A percentile compares a stretch with the other conserved stretches of the same genome.
These are phyloP conservation scores for Ophiothrix spiculata DNA, from an alignment of 35 echinoderm and acorn worm genomes.

Conservation along the genomic window DNA sequence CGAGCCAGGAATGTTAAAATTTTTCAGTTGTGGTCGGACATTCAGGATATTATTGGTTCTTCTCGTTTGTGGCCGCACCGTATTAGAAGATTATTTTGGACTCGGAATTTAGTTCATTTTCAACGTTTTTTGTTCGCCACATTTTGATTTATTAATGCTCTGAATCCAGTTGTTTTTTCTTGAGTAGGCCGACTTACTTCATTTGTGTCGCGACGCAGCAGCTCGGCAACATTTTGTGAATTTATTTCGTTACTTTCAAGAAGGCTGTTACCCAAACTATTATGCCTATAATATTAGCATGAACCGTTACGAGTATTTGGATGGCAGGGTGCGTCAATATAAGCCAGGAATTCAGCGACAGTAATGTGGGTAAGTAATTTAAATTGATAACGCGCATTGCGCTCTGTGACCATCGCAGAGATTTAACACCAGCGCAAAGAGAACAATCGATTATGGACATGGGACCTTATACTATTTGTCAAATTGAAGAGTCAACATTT, in stretches of 20 bases:
- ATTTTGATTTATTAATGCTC: slow-evolving; percentile 21
- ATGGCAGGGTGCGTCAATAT: slow-evolving; percentile 1
- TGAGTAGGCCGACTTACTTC: slow-evolving; percentile 9
- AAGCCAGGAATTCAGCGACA: background rate
- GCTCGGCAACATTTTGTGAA: background rate
- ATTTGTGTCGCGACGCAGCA: slow-evolving; percentile 17
- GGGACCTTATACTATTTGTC: too few species aligned
- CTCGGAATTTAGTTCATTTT: slow-evolving; percentile 5
- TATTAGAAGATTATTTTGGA: slow-evolving; percentile 37
- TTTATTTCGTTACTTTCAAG: slow-evolving; percentile 19
- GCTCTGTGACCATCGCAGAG: too few species aligned
- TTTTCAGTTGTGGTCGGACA: slow-evolving; percentile 10
- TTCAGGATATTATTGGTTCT: slow-evolving; percentile 14
- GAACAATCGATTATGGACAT: too few species aligned
- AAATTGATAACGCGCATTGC: too few species aligned
- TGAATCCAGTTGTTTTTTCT: slow-evolving; percentile 19
- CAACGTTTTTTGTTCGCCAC: background rate
- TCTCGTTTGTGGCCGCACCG: background rate
- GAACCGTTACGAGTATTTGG: slow-evolving; percentile 19
- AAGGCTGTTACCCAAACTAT: background rate
- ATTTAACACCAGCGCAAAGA: too few species aligned
- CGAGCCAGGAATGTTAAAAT: slow-evolving; percentile 5
- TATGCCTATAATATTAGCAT: slow-evolving; percentile 13
- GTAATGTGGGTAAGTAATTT: too few species aligned
- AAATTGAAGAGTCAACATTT: too few species aligned